These are phyloP conservation scores for Esox niger DNA, from an alignment of 2,113 vertebrate species.

Conservation along the genomic window DNA sequence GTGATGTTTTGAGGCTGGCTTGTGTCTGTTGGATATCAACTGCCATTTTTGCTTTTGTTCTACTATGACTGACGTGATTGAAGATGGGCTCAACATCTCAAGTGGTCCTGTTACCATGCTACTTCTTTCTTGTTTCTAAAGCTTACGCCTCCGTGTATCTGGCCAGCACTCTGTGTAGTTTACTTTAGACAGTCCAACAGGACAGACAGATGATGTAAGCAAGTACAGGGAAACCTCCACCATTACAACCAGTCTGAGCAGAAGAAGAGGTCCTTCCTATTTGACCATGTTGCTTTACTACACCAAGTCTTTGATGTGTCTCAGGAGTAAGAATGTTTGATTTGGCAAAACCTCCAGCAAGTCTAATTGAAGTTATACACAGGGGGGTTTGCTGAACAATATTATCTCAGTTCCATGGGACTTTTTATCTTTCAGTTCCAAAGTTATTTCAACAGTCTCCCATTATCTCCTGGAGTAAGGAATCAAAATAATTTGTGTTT, in stretches of 20 bases:
- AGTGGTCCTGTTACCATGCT: not conserved
- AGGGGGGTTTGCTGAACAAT: not conserved
- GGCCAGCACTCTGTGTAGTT: not conserved
- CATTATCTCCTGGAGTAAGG: not conserved
- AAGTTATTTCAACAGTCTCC: not conserved
- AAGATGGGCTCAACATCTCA: not conserved
- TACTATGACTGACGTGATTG: not conserved
- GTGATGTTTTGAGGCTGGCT: not conserved
- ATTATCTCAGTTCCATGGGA: not conserved
- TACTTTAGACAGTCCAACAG: conserved; percentile 20
- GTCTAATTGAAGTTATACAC: not conserved
- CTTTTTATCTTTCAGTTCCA: not conserved
- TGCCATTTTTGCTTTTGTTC: not conserved
- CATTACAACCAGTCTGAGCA: not conserved
- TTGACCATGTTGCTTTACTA: not conserved
- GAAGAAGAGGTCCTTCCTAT: conserved; percentile 3
- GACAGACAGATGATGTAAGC: conserved; percentile 9
- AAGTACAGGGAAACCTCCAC: not conserved
- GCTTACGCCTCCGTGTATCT: not conserved
- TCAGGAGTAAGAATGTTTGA: not conserved
- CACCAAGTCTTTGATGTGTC: conserved; percentile 11
- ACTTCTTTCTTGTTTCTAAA: not conserved
- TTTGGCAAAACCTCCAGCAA: not conserved
- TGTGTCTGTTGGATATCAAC: conserved; percentile 1
- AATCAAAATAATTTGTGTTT: not conserved